Evolutionary conservation across 2,888 invertebrate genomes (phyloP).

Genomic region (Euzophera pinguis): DNA sequence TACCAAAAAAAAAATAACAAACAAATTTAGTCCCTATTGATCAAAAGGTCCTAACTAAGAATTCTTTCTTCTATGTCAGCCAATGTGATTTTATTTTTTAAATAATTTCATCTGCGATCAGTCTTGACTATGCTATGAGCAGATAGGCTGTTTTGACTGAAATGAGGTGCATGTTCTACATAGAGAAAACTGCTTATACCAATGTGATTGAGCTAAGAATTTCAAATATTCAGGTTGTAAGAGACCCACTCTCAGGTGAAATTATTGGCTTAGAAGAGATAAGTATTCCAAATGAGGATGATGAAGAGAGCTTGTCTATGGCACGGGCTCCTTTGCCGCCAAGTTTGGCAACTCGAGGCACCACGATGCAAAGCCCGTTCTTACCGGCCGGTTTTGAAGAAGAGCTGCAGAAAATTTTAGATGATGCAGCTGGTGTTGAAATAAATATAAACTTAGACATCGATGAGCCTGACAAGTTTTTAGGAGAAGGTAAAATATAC

Average conservation of each 20-base stretch:
- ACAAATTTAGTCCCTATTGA: too few species aligned
- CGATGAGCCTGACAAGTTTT: slow-evolving; percentile 64
- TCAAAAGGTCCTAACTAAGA: too few species aligned
- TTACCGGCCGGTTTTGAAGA: slow-evolving; percentile 91
- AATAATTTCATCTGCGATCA: too few species aligned
- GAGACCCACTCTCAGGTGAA: slow-evolving; percentile 88
- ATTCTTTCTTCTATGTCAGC: too few species aligned
- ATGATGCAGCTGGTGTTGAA: slow-evolving; percentile 50
- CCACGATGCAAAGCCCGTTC: slow-evolving; percentile 90
- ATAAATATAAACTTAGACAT: slow-evolving; percentile 61
- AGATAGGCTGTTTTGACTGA: too few species aligned
- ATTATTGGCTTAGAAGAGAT: slow-evolving; percentile 82
- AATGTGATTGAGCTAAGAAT: not conserved
- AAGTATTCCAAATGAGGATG: slow-evolving; percentile 64
- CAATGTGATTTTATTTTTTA: too few species aligned
- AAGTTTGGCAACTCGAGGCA: slow-evolving; percentile 85
- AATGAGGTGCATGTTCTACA: too few species aligned
- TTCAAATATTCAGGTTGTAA: slow-evolving; percentile 73
- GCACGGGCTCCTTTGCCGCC: slow-evolving; percentile 87
- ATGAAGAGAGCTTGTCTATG: slow-evolving; percentile 82
- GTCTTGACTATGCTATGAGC: too few species aligned
- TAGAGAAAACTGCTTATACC: too few species aligned
- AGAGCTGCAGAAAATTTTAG: slow-evolving; percentile 66
- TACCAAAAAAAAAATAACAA: too few species aligned
- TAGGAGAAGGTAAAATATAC: slow-evolving; percentile 63